Conservation (phyloP, 2,888 invertebrate species). For the Ischnus inquisitorius region DNA sequence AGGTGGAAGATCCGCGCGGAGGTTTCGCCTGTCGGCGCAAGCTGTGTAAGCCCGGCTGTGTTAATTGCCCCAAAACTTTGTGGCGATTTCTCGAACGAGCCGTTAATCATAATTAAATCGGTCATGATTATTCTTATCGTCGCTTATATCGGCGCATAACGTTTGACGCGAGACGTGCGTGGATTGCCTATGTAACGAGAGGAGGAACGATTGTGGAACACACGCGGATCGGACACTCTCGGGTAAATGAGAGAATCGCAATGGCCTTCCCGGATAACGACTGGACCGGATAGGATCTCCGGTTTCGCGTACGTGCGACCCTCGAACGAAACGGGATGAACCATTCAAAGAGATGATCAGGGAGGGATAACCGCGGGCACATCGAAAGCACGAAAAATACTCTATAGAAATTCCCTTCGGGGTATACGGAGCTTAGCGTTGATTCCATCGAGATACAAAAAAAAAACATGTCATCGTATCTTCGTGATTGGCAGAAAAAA, state of each 20-base stretch:
- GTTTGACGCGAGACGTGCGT: background rate
- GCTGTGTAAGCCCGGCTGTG: slow-evolving; percentile 33
- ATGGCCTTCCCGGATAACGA: slow-evolving; percentile 46
- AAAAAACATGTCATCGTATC: slow-evolving; percentile 5
- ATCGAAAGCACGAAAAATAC: slow-evolving; percentile 33
- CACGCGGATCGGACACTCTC: slow-evolving; percentile 10
- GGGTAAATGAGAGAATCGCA: slow-evolving; percentile 31
- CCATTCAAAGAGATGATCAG: slow-evolving; percentile 37
- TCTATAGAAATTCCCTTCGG: background rate
- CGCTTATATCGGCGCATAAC: background rate
- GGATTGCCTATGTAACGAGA: too few relatives aligned
- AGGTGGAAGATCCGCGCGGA: background rate
- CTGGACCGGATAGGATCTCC: slow-evolving; percentile 29
- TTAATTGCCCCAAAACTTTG: slow-evolving; percentile 64
- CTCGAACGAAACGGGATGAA: slow-evolving; percentile 10
- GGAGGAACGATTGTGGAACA: background rate
- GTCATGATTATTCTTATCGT: slow-evolving; percentile 13
- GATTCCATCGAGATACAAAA: slow-evolving; percentile 14
- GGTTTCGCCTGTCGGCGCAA: slow-evolving; percentile 43
- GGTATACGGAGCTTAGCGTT: slow-evolving; percentile 2
- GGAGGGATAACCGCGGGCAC: slow-evolving; percentile 14
- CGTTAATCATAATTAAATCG: slow-evolving; percentile 49
- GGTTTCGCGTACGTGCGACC: slow-evolving; percentile 7
- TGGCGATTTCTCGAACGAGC: slow-evolving; percentile 43
- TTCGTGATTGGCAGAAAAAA: background rate